Conservation (phyloP, 2,113 vertebrate genomes). For the Barbus barbus region DNA sequence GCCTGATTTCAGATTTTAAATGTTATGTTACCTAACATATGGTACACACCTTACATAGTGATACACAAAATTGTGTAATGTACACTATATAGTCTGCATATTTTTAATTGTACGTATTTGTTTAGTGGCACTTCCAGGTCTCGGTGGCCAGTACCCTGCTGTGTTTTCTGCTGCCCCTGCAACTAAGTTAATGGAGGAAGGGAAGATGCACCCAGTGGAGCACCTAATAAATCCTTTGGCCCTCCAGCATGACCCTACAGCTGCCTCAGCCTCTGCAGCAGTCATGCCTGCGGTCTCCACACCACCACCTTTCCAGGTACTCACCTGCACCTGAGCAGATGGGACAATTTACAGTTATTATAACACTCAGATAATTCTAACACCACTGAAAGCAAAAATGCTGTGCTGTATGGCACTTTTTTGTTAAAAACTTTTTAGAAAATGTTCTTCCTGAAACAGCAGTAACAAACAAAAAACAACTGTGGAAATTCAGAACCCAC, state of each 20-base stretch:
- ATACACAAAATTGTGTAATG: neutral
- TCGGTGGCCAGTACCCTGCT: conserved; percentile 89
- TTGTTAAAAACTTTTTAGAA: no score
- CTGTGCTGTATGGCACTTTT: neutral
- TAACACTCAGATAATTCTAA: neutral
- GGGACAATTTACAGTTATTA: neutral
- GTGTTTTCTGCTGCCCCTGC: conserved; percentile 84
- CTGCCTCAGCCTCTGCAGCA: conserved; percentile 66
- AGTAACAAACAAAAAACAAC: no score
- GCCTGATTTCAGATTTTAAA: neutral
- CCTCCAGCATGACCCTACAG: conserved; percentile 86
- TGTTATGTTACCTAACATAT: neutral
- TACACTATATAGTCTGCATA: neutral
- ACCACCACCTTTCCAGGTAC: conserved; percentile 94
- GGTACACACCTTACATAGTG: neutral
- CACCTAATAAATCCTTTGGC: conserved; percentile 93
- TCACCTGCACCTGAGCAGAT: neutral
- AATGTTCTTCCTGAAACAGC: no score
- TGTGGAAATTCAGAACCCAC: no score
- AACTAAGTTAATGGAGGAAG: conserved; percentile 92
- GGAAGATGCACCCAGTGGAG: conserved; percentile 90
- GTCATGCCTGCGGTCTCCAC: conserved; percentile 91
- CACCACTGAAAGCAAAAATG: neutral
- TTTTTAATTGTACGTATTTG: conserved; percentile 55
- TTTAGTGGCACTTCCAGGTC: conserved; percentile 87